These are phyloP conservation scores for Lophotriccus pileatus DNA, from an alignment of 2,797 vertebrate species.

Conservation along the genomic window DNA sequence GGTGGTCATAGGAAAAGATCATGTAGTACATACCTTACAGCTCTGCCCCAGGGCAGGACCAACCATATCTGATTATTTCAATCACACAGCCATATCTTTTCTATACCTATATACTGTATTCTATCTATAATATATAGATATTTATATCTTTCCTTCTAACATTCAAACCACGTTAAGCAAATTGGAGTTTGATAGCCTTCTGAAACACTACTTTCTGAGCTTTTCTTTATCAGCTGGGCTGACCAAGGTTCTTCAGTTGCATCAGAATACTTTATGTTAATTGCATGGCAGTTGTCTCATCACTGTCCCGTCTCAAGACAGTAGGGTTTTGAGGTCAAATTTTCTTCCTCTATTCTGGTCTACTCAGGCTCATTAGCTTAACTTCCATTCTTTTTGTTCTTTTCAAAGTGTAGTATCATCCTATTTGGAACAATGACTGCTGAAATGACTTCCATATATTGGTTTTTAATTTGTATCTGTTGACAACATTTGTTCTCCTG, in stretches of 20 bases:
- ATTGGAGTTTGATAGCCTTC: neutral
- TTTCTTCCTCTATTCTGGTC: neutral
- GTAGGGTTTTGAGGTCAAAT: neutral
- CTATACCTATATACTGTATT: neutral
- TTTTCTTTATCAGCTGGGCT: neutral
- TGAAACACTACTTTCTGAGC: neutral
- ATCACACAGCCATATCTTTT: neutral
- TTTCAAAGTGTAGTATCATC: neutral
- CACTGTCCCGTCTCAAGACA: neutral
- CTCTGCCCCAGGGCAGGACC: neutral
- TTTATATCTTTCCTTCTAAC: neutral
- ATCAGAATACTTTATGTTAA: neutral
- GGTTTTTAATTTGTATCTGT: neutral
- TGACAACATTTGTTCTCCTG: slow-evolving; percentile 21
- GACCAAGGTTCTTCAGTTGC: neutral
- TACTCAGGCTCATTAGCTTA: neutral
- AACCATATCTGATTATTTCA: neutral
- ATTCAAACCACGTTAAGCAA: neutral
- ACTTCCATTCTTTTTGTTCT: neutral
- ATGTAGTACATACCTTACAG: neutral
- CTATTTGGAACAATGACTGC: neutral
- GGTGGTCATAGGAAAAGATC: neutral
- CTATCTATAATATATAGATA: neutral
- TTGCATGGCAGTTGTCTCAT: neutral
- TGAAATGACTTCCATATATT: neutral